Evolutionary conservation across 2,797 vertebrate genomes (phyloP).

Genomic region (Lepilemur ruficaudatus): DNA sequence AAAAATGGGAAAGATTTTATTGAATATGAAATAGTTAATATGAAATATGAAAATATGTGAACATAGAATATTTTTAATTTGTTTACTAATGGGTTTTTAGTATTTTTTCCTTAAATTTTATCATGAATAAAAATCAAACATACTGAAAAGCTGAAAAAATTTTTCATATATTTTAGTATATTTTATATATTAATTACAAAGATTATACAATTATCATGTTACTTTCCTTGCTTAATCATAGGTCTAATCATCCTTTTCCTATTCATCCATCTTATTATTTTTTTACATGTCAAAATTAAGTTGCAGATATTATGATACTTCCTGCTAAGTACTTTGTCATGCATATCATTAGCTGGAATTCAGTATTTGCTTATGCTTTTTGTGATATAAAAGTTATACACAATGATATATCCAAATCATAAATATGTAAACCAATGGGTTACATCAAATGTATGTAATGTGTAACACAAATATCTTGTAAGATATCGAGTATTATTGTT

Average conservation of each 20-base stretch:
- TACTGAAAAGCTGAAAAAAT: not conserved
- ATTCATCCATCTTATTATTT: not conserved
- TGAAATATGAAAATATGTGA: constrained; percentile 26
- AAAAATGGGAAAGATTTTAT: not conserved
- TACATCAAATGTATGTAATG: not conserved
- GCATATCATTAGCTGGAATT: not conserved
- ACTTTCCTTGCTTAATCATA: not conserved
- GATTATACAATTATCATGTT: not conserved
- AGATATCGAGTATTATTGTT: not conserved
- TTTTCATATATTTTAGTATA: not conserved
- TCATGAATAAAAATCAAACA: not conserved
- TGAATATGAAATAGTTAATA: not conserved
- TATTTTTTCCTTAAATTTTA: not conserved
- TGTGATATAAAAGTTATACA: not conserved
- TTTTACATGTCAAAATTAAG: not conserved
- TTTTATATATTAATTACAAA: not conserved
- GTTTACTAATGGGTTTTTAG: not conserved
- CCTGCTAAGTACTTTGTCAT: not conserved
- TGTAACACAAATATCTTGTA: not conserved
- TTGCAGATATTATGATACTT: not conserved
- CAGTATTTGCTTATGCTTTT: not conserved
- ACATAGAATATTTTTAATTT: constrained; percentile 64
- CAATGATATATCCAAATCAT: not conserved
- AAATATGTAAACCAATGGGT: not conserved
- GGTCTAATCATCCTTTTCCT: not conserved